These are phyloP conservation scores for Dinothrombium tinctorium DNA, from an alignment of 1,140 invertebrate genomes.

Conservation along the genomic window DNA sequence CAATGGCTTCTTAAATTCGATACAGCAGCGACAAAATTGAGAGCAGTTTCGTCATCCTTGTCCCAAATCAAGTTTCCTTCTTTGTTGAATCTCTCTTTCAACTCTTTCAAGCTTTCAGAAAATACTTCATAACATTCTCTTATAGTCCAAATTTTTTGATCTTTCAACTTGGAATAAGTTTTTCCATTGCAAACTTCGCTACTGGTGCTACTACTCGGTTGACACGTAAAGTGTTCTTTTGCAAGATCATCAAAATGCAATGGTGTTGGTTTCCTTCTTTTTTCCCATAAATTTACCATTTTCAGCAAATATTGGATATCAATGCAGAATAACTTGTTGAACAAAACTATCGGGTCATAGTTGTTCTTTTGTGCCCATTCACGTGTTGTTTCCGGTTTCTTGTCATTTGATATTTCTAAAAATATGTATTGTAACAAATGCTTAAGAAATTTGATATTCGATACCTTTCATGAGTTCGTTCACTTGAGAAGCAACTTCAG, in stretches of 20 bases:
- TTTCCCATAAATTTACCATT: constrained; percentile 86
- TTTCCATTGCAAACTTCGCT: background rate
- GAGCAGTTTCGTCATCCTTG: constrained; percentile 76
- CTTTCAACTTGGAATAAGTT: constrained; percentile 31
- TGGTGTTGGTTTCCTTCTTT: constrained; percentile 54
- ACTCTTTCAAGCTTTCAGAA: constrained; percentile 35
- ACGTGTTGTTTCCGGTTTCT: constrained; percentile 42
- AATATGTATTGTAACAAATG: background rate
- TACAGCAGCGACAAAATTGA: constrained; percentile 90
- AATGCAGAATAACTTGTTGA: constrained; percentile 57
- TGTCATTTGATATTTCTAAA: background rate
- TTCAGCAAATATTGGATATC: constrained; percentile 83
- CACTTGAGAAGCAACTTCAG: constrained; percentile 31
- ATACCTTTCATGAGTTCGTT: background rate
- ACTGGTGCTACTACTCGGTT: background rate
- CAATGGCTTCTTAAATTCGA: constrained; percentile 77
- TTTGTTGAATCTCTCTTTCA: constrained; percentile 30
- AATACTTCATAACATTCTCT: constrained; percentile 51
- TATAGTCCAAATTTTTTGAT: constrained; percentile 59
- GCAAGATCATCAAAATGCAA: constrained; percentile 36
- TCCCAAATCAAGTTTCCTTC: constrained; percentile 74
- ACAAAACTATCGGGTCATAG: constrained; percentile 46
- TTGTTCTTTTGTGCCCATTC: constrained; percentile 57
- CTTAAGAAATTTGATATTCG: background rate
- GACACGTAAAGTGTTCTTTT: background rate